Evolutionary conservation across 1,140 invertebrate species (phyloP).

Genomic region (Protaetia brevitarsis): DNA sequence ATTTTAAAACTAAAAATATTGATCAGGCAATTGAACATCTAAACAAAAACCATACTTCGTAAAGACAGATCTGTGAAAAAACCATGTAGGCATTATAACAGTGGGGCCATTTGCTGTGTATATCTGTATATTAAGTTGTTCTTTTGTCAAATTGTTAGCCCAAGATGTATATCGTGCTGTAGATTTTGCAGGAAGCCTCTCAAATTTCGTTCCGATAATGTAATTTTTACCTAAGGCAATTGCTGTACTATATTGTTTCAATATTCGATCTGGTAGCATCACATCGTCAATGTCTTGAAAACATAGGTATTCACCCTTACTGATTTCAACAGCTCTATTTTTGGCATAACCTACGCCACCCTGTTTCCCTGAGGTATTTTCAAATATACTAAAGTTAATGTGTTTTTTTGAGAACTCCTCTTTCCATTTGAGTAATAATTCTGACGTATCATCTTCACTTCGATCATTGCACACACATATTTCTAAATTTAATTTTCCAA

Average conservation of each 20-base stretch:
- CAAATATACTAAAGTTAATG: conserved; percentile 50
- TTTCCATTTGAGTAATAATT: conserved; percentile 55
- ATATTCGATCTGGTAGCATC: conserved; percentile 62
- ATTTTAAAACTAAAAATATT: conserved; percentile 23
- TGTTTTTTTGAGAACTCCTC: conserved; percentile 49
- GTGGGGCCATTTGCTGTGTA: conserved; percentile 77
- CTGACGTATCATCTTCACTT: conserved; percentile 56
- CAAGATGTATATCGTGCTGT: conserved; percentile 67
- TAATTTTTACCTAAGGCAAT: conserved; percentile 35
- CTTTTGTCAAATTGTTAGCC: conserved; percentile 62
- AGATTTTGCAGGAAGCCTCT: conserved; percentile 57
- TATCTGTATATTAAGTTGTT: conserved; percentile 63
- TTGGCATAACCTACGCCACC: conserved; percentile 52
- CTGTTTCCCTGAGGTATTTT: conserved; percentile 45
- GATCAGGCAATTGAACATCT: conserved; percentile 19
- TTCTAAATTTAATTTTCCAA: conserved; percentile 54
- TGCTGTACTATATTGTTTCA: conserved; percentile 57
- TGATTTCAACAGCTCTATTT: conserved; percentile 60
- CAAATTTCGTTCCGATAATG: conserved; percentile 61
- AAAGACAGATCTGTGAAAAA: conserved; percentile 64
- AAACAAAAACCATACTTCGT: neutral
- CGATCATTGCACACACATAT: conserved; percentile 68
- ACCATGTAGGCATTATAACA: conserved; percentile 80
- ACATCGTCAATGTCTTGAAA: conserved; percentile 77
- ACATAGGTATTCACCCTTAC: conserved; percentile 67